Evolutionary conservation across 2,113 vertebrate genomes (phyloP), one percentile per base, ranked within the genome.

Genomic region (Onychostruthus taczanowskii): DNA sequence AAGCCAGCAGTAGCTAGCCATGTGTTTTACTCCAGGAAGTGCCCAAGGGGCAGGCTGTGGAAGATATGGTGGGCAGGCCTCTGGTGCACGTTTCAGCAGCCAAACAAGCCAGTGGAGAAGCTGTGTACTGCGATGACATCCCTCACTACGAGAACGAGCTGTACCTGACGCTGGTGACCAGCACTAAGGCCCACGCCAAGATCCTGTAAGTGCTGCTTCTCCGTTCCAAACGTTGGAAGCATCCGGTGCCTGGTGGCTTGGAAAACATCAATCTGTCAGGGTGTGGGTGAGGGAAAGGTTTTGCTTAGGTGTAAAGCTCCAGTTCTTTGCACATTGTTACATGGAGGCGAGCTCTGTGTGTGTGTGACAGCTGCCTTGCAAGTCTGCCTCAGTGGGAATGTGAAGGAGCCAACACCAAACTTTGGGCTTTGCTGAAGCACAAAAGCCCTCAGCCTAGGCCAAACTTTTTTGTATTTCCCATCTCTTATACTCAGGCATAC

Each of bases 91-190:
- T 99, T 73, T 98, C 99, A 0, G 98, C 99, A 4, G 66, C 98
- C 95, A 98, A 99, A 94, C 99, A 99, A 93, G 98, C 99, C 11
- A 99, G 98, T 0, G 99, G 99, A 13, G 99, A 99, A 91, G 99
- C 99, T 0, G 88, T 99, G 64, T 99, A 99, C 97, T 99, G 99
- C 2, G 99, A 99, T 2, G 99, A 99, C 89, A 97, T 99, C n/a
- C 99, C 99, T 50, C 95, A 93, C 84, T 99, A 98, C 3, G 98
- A 99, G 92, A 99, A 99, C 1, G 99, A 99, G 95, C 98, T 99
- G 13, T 98, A 98, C 89, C 97, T 99, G 61, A 98, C 98, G 0
- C 97, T 99, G 39, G 97, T 99, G 92, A 99, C 98, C 96, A 99
- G 99, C 97, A 98, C 97, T 83, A 98, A 98, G 94, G 98, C 99